Evolutionary conservation across 2,113 vertebrate genomes (phyloP).

Genomic region (Solenodon paradoxus): DNA sequence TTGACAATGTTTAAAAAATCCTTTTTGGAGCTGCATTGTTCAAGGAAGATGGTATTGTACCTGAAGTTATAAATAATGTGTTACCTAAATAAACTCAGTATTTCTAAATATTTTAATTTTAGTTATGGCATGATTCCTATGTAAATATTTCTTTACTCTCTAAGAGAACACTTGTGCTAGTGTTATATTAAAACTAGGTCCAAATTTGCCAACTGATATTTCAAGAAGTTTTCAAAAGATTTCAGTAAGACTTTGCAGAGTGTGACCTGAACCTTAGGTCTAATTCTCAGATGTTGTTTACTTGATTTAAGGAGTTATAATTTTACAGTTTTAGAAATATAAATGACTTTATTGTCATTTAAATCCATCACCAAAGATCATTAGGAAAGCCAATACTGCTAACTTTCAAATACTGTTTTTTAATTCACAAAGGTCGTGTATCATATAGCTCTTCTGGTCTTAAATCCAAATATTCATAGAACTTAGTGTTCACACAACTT

Average conservation of each 20-base stretch:
- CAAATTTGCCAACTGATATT: slow-evolving; percentile 11
- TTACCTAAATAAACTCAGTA: neutral
- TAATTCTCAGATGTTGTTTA: neutral
- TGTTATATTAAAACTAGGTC: neutral
- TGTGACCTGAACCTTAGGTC: neutral
- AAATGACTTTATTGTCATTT: neutral
- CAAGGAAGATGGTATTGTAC: neutral
- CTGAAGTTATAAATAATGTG: neutral
- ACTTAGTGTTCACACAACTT: neutral
- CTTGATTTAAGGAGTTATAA: neutral
- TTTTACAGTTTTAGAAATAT: neutral
- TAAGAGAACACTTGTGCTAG: neutral
- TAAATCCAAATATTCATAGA: neutral
- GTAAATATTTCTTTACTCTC: neutral
- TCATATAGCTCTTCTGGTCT: neutral
- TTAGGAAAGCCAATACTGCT: neutral
- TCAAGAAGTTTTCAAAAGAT: neutral
- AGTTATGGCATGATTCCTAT: neutral
- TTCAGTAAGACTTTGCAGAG: neutral
- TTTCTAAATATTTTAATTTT: slow-evolving; percentile 27
- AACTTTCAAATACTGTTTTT: neutral
- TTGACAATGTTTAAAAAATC: neutral
- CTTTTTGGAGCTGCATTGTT: neutral
- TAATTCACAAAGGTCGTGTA: neutral
- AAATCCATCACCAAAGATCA: neutral